Percentiles rank a stretch among this genome's conserved stretches.
These are phyloP conservation scores for Rhorus exstirpatorius DNA, from an alignment of 2,888 invertebrate species.

Conservation along the genomic window DNA sequence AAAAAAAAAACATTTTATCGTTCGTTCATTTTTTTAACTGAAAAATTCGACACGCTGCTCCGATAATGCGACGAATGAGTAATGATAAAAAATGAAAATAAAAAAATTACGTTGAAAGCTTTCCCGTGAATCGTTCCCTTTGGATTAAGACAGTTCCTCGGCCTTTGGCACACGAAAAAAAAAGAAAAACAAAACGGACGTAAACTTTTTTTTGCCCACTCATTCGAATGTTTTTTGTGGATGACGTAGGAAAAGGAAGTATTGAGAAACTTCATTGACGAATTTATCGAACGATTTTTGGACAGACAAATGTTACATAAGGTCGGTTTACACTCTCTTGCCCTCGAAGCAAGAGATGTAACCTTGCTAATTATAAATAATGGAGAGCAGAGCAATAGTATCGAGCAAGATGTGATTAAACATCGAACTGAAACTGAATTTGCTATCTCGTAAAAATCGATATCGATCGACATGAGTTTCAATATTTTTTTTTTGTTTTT, in stretches of 20 bases:
- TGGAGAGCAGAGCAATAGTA: conserved; percentile 17
- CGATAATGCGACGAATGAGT: conserved; percentile 27
- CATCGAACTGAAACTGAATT: conserved; percentile 44
- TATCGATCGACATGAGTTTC: neutral
- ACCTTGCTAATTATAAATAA: conserved; percentile 38
- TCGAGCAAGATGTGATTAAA: conserved; percentile 52
- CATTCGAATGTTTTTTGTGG: neutral
- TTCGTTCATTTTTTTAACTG: conserved; percentile 22
- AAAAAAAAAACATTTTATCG: conserved; percentile 39
- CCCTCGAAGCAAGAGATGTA: conserved; percentile 72
- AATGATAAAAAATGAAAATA: too few relatives aligned
- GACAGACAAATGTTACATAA: too few relatives aligned
- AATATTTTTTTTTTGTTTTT: neutral
- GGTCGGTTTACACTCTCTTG: conserved; percentile 73
- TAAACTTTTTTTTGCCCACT: conserved; percentile 8
- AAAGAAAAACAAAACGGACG: conserved; percentile 47
- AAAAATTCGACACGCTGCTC: conserved; percentile 25
- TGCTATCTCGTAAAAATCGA: neutral
- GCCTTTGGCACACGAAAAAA: conserved; percentile 79
- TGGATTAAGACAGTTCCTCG: conserved; percentile 75
- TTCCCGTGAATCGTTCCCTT: conserved; percentile 73
- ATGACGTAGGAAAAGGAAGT: too few relatives aligned
- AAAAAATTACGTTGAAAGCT: conserved; percentile 41
- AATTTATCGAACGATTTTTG: neutral
- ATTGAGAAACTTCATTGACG: conserved; percentile 23